phyloP scores from a whole-genome alignment of 2,113 vertebrate genomes.

The Takifugu bimaculatus region DNA sequence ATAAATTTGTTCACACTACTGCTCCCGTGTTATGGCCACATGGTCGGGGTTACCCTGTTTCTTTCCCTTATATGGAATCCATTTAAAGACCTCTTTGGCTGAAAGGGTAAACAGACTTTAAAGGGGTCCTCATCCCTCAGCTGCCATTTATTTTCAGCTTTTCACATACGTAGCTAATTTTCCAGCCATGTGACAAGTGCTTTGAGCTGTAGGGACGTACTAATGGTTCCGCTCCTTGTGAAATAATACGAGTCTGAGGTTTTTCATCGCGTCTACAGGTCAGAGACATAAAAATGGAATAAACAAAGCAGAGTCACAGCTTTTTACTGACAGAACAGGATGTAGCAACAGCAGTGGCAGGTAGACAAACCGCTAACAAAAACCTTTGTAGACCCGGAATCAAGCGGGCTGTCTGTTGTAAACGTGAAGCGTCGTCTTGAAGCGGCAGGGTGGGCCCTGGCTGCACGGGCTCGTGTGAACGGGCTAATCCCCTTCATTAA shows the following conservation, averaged over 20 bases:
- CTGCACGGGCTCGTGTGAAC: conserved; percentile 29
- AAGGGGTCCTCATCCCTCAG: conserved; percentile 22
- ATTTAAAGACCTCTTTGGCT: conserved; percentile 23
- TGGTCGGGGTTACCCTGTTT: conserved; percentile 1
- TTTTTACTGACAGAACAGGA: conserved; percentile 16
- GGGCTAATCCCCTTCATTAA: conserved; percentile 68
- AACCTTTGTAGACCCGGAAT: not conserved
- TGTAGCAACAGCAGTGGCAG: not conserved
- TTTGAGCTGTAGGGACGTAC: conserved; percentile 12
- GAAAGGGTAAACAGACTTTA: conserved; percentile 38
- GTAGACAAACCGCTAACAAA: conserved; percentile 3
- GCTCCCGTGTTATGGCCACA: not conserved
- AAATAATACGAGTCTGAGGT: conserved; percentile 26
- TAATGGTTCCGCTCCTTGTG: conserved; percentile 27
- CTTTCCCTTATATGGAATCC: conserved; percentile 42
- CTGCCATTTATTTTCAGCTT: not conserved
- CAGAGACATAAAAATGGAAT: conserved; percentile 6
- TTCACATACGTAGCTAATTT: conserved; percentile 21
- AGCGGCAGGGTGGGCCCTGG: conserved; percentile 41
- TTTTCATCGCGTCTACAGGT: conserved; percentile 1
- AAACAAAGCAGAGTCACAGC: conserved; percentile 12
- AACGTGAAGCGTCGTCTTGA: conserved; percentile 2
- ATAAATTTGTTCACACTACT: not conserved
- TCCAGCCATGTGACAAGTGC: conserved; percentile 7
- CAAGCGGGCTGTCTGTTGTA: conserved; percentile 7